Evolutionary conservation across 1,140 invertebrate genomes (phyloP).

Genomic region (Caerostris darwini): DNA sequence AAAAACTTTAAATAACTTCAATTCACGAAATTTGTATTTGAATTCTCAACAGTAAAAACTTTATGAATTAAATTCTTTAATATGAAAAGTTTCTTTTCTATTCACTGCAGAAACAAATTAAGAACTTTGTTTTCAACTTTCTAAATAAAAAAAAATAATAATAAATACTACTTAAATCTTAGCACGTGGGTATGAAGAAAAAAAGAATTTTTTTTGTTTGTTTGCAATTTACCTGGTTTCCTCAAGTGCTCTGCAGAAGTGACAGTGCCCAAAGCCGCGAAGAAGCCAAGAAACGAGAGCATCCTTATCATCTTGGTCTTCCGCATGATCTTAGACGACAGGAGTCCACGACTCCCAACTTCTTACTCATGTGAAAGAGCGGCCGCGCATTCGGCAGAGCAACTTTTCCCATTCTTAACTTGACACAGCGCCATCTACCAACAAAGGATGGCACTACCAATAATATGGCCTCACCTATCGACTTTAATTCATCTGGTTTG

Average conservation of each 20-base stretch:
- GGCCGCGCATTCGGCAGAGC: not conserved
- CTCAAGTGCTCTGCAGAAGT: conserved; percentile 34
- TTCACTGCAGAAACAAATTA: no score
- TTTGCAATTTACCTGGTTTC: conserved; percentile 43
- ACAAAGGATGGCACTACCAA: not conserved
- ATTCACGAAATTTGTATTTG: no score
- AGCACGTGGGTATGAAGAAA: not conserved
- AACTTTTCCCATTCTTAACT: conserved; percentile 4
- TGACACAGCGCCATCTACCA: conserved; percentile 16
- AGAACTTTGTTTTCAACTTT: no score
- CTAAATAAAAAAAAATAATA: no score
- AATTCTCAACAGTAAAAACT: no score
- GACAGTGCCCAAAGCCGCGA: not conserved
- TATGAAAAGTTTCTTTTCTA: no score
- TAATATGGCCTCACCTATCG: no score
- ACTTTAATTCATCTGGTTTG: no score
- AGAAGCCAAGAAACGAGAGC: conserved; percentile 28
- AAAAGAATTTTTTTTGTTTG: not conserved
- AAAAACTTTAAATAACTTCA: no score
- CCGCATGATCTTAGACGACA: conserved; percentile 10
- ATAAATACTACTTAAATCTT: not conserved
- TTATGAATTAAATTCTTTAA: no score
- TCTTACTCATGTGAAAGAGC: not conserved
- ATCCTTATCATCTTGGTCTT: conserved; percentile 57
- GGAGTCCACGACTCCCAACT: not conserved